phyloP scores from a whole-genome alignment of 2,797 vertebrate species.

The Buphagus erythrorhynchus region DNA sequence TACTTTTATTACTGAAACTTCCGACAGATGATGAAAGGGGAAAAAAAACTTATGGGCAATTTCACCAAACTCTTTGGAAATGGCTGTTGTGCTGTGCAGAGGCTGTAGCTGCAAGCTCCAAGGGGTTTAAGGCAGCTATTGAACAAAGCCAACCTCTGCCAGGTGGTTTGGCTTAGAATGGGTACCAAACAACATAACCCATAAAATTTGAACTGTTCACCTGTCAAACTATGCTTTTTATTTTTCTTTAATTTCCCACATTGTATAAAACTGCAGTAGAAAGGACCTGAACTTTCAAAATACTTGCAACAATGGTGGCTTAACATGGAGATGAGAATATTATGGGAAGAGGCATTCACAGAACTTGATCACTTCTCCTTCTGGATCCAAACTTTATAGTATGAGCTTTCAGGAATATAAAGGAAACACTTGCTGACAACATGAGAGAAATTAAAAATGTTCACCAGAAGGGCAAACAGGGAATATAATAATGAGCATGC shows the following conservation, averaged over 20 bases:
- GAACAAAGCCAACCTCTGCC: neutral
- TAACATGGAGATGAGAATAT: neutral
- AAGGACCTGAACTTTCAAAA: neutral
- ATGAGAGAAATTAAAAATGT: neutral
- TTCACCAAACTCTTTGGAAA: neutral
- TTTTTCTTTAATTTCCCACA: neutral
- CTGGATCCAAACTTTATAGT: neutral
- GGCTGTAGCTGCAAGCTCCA: neutral
- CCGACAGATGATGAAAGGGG: neutral
- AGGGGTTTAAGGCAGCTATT: neutral
- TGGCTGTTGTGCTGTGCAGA: neutral
- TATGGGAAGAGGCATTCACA: neutral
- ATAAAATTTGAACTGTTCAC: neutral
- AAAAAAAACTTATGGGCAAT: neutral
- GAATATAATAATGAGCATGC: accelerated
- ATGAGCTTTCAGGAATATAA: neutral
- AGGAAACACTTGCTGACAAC: neutral
- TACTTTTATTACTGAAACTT: neutral
- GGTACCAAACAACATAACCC: neutral
- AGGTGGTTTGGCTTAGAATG: neutral
- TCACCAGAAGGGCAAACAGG: neutral
- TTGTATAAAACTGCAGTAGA: neutral
- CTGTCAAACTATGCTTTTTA: neutral
- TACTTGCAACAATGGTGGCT: neutral
- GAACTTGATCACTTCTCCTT: neutral